These are phyloP conservation scores for Amphimedon queenslandica DNA, from an alignment of 37 sponge, comb jelly and placozoan species.

Conservation along the genomic window DNA sequence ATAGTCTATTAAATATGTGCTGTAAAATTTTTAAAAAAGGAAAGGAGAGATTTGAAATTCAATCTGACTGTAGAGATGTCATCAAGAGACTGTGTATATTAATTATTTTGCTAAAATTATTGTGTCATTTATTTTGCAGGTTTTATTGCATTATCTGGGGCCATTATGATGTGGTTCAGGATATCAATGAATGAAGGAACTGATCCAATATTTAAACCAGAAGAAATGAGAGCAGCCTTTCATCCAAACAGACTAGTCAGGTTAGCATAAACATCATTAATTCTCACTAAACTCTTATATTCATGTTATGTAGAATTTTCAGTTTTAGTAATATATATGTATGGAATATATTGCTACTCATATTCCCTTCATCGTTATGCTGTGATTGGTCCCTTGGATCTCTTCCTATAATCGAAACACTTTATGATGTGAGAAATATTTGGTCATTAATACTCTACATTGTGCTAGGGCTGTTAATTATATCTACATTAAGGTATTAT, in stretches of 20 bases:
- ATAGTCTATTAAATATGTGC: slow-evolving; percentile 6
- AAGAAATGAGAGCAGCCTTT: slow-evolving; percentile 73
- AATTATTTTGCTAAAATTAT: not conserved
- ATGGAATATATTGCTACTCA: slow-evolving; percentile 74
- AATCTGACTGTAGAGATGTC: not conserved
- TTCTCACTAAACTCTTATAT: not conserved
- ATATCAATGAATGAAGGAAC: slow-evolving; percentile 77
- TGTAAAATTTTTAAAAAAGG: too few relatives aligned
- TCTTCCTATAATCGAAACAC: slow-evolving; percentile 51
- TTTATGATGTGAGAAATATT: slow-evolving; percentile 57
- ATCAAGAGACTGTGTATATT: not conserved
- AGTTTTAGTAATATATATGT: slow-evolving; percentile 85
- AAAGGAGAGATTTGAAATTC: not conserved
- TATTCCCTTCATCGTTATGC: slow-evolving; percentile 76
- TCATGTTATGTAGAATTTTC: slow-evolving; percentile 28
- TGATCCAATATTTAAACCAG: slow-evolving; percentile 83
- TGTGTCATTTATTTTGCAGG: not conserved
- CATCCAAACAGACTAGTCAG: slow-evolving; percentile 65
- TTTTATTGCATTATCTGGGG: slow-evolving; percentile 20
- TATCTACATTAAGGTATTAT: too few relatives aligned
- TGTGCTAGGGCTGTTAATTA: too few relatives aligned
- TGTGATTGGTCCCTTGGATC: slow-evolving; percentile 93
- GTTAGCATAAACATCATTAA: slow-evolving; percentile 6
- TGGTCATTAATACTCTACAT: slow-evolving; percentile 48
- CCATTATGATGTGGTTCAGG: slow-evolving; percentile 46